Conservation (phyloP, 2,113 vertebrate species). For the Zosterops pallidus region DNA sequence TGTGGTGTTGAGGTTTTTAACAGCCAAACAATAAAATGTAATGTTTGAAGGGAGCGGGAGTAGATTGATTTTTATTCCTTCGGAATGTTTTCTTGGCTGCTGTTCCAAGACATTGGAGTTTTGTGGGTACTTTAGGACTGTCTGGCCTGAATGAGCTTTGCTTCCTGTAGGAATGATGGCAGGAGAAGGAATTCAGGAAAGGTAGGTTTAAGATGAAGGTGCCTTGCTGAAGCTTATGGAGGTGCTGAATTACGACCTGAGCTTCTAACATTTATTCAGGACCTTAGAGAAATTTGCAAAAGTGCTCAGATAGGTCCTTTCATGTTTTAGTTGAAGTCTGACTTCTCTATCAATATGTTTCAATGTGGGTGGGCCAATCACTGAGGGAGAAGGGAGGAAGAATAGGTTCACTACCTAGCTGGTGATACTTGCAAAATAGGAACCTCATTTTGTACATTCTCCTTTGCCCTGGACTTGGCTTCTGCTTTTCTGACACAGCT, state of each 20-base stretch:
- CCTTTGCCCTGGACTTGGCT: neutral
- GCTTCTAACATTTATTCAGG: neutral
- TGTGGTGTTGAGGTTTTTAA: neutral
- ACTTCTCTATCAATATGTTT: neutral
- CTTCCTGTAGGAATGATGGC: neutral
- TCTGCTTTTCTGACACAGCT: neutral
- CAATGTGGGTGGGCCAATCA: neutral
- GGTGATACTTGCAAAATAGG: neutral
- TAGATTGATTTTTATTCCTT: neutral
- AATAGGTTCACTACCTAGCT: neutral
- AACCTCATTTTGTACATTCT: neutral
- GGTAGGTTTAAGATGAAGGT: neutral
- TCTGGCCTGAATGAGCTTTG: neutral
- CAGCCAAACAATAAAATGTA: neutral
- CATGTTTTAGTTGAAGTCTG: neutral
- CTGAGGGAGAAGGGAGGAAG: neutral
- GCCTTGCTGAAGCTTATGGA: neutral
- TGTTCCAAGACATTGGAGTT: neutral
- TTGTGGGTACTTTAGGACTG: neutral
- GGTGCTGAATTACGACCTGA: neutral
- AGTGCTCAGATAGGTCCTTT: neutral
- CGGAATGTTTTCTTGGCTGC: neutral
- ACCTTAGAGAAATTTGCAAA: neutral
- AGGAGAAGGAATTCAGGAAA: neutral
- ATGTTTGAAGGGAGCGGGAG: neutral